phyloP scores from a whole-genome alignment of 2,797 vertebrate genomes.

The Cryptoprocta ferox region DNA sequence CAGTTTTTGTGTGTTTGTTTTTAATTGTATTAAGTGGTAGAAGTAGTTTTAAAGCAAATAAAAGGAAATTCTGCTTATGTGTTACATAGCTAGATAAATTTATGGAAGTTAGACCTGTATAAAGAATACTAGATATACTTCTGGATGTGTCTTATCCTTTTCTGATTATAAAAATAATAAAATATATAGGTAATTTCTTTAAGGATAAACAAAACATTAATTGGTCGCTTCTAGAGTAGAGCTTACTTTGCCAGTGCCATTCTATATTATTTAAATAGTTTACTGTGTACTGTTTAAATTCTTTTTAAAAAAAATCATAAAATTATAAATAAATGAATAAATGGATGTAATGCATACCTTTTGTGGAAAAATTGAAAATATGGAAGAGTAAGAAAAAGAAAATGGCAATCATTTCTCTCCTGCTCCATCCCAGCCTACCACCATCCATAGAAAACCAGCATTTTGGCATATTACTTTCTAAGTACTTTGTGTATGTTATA shows the following conservation, averaged over 20 bases:
- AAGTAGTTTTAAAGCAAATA: slow-evolving; percentile 47
- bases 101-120: not conserved
- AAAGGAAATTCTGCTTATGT: not conserved
- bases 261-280: slow-evolving; percentile 19
- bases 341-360: not conserved
- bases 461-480: slow-evolving; percentile 23
- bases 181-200: not conserved
- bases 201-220: slow-evolving; percentile 7
- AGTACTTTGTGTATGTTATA: not conserved
- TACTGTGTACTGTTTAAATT: not conserved
- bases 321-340: not conserved
- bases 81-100: slow-evolving; percentile 14
- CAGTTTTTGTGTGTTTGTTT: not conserved
- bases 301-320: not conserved
- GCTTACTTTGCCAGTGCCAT: not conserved
- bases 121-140: not conserved
- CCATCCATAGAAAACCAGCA: not conserved
- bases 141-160: not conserved
- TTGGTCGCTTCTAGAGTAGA: not conserved
- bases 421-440: not conserved
- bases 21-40: not conserved
- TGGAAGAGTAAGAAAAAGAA: not conserved
- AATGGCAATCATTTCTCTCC: not conserved
- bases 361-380: slow-evolving; percentile 37
- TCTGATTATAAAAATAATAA: slow-evolving; percentile 2